These are phyloP conservation scores for Ciona savignyi DNA, from an alignment of 23 tunicate species.

Conservation along the genomic window DNA sequence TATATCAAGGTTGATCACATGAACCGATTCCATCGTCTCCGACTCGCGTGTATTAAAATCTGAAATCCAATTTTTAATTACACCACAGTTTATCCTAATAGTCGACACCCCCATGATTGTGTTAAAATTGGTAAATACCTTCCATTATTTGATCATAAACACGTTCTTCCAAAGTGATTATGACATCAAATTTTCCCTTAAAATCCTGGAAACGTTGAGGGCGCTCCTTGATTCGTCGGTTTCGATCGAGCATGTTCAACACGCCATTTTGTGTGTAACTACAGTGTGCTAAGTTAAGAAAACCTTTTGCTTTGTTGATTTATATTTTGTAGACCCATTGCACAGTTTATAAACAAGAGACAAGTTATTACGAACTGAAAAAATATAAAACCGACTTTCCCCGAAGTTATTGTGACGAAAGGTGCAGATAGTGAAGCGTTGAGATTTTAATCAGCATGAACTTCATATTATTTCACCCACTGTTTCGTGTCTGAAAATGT, in stretches of 20 bases:
- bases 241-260: conserved; percentile 88
- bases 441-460: too few species aligned
- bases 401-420: too few species aligned
- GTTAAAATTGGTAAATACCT: conserved; percentile 78
- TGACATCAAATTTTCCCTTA: conserved; percentile 50
- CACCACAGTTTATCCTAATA: too few species aligned
- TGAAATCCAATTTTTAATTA: neutral
- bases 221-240: conserved; percentile 70
- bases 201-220: conserved; percentile 82
- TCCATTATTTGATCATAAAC: conserved; percentile 95
- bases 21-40: conserved; percentile 47
- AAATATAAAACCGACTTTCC: too few species aligned
- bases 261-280: conserved; percentile 92
- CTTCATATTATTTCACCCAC: too few species aligned
- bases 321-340: too few species aligned
- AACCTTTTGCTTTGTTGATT: too few species aligned
- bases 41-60: conserved; percentile 71
- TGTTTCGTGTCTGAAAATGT: too few species aligned
- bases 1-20: conserved; percentile 79
- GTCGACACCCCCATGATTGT: conserved; percentile 26
- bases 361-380: too few species aligned
- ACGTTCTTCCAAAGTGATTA: conserved; percentile 75
- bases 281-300: conserved; percentile 31
- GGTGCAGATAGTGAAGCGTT: too few species aligned
- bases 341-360: too few species aligned